A percentile compares a stretch with the other conserved stretches of the same genome.
Conservation (phyloP, 2,113 vertebrate genomes). For the Terrapene triunguis region DNA sequence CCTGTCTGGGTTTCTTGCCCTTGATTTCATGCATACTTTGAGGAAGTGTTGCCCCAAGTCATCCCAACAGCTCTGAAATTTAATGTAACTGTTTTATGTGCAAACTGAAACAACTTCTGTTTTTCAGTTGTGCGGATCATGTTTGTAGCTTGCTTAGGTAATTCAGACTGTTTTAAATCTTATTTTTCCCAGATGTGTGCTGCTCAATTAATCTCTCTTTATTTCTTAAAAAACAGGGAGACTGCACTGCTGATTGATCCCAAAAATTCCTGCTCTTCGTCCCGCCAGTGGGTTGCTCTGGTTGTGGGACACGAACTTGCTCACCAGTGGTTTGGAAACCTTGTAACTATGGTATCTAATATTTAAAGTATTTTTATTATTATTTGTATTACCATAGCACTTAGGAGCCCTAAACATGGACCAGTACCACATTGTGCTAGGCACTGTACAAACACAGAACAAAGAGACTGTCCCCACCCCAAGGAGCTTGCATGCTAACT, state of each 20-base stretch:
- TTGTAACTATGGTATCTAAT: slow-evolving; percentile 97
- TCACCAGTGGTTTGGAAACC: slow-evolving; percentile 99
- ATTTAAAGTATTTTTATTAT: slow-evolving; percentile 48
- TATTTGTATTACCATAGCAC: neutral
- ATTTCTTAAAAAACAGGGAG: slow-evolving; percentile 84
- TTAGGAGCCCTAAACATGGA: neutral
- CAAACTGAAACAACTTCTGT: neutral
- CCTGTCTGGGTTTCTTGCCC: neutral
- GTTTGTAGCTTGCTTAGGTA: slow-evolving; percentile 33
- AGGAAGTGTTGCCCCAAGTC: slow-evolving; percentile 26
- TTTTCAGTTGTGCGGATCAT: neutral
- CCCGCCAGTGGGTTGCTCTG: slow-evolving; percentile 98
- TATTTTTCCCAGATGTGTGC: neutral
- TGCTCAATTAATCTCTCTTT: neutral
- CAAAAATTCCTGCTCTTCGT: slow-evolving; percentile 97
- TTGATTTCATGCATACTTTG: neutral
- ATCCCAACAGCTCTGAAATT: slow-evolving; percentile 14
- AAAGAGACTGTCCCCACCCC: neutral
- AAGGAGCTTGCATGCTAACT: neutral
- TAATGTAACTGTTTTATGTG: neutral
- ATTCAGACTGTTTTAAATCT: slow-evolving; percentile 14
- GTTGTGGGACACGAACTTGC: slow-evolving; percentile 98
- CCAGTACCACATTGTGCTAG: neutral
- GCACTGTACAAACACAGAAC: neutral
- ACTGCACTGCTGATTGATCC: slow-evolving; percentile 97